Evolutionary conservation across 1,140 invertebrate genomes (phyloP), one percentile per base, ranked within the genome.

Genomic region (Scylla paramamosain): DNA sequence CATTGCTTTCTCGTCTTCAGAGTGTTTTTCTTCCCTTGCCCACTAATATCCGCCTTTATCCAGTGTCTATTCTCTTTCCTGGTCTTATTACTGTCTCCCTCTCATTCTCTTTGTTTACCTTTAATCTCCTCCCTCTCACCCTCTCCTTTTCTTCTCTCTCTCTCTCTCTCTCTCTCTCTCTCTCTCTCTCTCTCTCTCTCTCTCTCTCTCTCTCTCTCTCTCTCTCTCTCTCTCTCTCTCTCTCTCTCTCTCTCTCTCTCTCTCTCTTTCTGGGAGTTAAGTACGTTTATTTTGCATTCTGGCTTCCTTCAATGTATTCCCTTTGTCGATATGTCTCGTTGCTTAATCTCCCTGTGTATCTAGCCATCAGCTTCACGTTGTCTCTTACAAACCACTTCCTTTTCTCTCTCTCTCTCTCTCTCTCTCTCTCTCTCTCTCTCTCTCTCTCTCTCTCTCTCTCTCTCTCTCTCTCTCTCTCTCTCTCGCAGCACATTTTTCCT

Each of bases 271-370:
- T 77, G 20, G 25, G 67, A 77, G 25, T 77, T 77, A 77, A 77
- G 67, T 77, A 77, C 8, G 67, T 20, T n/a, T 77, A n/a, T 77
- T 77, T 77, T 77, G 67, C n/a, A 77, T 77, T 77, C 25, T 20
- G 6, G 20, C n/a, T 77, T 20, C 67, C 20, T 77, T 77, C 67
- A n/a, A 77, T 77, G 67, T 77, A 77, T 77, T 77, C 67, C 25
- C 67, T 77, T 77, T 77, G 25, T 77, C n/a, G 67, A 77, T 77
- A n/a, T n/a, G 67, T 77, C 67, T n/a, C 67, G 67, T 77, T n/a
- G 0, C 25, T n/a, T n/a, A 77, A 77, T 77, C 67, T 77, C 59
- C 59, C 59, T 77, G 67, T 77, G 10, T 20, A n/a, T 7, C n/a
- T 0, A 77, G 16, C 67, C 67, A 0, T 77, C 67, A n/a, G 0